Evolutionary conservation across 2,797 vertebrate genomes (phyloP).

Genomic region (Euthynnus affinis): DNA sequence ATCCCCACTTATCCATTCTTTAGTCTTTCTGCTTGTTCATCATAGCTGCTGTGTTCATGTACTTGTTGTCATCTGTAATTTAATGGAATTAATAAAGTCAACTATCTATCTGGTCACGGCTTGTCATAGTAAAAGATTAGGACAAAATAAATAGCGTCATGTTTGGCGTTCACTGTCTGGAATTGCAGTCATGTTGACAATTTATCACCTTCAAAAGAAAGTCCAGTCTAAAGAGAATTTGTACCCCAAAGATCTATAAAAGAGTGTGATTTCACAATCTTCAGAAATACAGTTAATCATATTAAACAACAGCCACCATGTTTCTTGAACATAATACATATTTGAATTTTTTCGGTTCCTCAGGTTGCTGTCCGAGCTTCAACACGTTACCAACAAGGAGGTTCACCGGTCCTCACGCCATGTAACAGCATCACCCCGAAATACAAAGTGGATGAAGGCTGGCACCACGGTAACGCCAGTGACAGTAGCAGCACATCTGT

Average conservation of each 20-base stretch:
- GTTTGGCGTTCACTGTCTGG: slow-evolving; percentile 33
- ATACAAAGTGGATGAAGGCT: slow-evolving; percentile 88
- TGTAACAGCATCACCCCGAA: slow-evolving; percentile 85
- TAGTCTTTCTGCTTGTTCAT: too few relatives aligned
- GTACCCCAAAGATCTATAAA: neutral
- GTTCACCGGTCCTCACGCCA: slow-evolving; percentile 84
- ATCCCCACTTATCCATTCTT: too few relatives aligned
- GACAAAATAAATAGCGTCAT: slow-evolving; percentile 41
- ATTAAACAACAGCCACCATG: neutral
- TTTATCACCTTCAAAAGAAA: neutral
- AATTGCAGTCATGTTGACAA: slow-evolving; percentile 33
- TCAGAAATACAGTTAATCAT: neutral
- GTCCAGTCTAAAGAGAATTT: neutral
- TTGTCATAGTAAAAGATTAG: slow-evolving; percentile 33
- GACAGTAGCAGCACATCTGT: slow-evolving; percentile 82
- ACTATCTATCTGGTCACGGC: slow-evolving; percentile 4
- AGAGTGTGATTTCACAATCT: neutral
- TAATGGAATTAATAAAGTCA: too few relatives aligned
- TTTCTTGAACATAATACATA: neutral
- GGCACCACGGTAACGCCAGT: slow-evolving; percentile 84
- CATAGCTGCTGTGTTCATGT: too few relatives aligned
- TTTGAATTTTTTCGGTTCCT: slow-evolving; percentile 17
- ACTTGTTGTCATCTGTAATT: too few relatives aligned
- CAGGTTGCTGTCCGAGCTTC: slow-evolving; percentile 88
- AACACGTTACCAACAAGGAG: slow-evolving; percentile 82